A percentile compares a stretch with the other conserved stretches of the same genome.
phyloP scores from a whole-genome alignment of 2,113 vertebrate species.

The Apistogramma diplotaenia region DNA sequence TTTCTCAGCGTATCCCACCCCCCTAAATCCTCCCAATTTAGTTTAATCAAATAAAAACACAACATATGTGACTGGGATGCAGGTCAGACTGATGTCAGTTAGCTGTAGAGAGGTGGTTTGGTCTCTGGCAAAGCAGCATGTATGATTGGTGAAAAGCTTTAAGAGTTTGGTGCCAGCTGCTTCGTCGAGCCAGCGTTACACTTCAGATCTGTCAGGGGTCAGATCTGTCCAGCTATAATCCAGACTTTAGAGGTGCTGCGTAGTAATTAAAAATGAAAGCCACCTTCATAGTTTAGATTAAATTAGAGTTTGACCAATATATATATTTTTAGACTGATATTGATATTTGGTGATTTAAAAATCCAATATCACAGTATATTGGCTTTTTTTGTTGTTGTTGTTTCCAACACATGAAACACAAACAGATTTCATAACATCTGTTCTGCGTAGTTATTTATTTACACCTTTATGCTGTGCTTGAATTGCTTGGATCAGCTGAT shows the following conservation, averaged over 20 bases:
- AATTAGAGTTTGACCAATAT: background rate
- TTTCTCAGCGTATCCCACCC: conserved; percentile 22
- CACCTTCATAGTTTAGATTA: background rate
- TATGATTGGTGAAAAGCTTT: background rate
- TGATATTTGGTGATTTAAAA: background rate
- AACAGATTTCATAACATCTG: background rate
- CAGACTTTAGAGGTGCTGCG: background rate
- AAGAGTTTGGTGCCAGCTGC: background rate
- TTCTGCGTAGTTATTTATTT: background rate
- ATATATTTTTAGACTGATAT: background rate
- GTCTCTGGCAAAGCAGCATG: background rate
- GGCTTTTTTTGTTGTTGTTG: background rate
- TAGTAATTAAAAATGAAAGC: background rate
- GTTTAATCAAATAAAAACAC: background rate
- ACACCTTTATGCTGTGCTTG: background rate
- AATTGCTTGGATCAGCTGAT: background rate
- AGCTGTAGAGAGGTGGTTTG: background rate
- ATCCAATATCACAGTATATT: background rate
- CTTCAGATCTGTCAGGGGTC: background rate
- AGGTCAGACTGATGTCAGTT: conserved; percentile 12
- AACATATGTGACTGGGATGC: background rate
- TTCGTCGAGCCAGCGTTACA: background rate
- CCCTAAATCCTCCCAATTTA: background rate
- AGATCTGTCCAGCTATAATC: background rate
- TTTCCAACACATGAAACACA: fast-evolving